Evolutionary conservation across 2,113 vertebrate species (phyloP).

Genomic region (Pseudopodoces humilis): DNA sequence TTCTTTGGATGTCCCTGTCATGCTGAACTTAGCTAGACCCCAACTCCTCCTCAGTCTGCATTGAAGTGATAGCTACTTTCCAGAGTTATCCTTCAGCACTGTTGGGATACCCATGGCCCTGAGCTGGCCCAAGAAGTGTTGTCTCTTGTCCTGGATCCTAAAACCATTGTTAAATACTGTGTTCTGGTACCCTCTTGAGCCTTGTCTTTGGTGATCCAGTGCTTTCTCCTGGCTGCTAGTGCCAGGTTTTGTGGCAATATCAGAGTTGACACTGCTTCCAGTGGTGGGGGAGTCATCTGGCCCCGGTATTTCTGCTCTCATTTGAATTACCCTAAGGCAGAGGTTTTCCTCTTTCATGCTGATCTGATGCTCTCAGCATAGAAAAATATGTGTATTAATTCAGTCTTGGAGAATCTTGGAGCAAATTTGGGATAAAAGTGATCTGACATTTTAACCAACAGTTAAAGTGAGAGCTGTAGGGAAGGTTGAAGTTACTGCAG

Average conservation of each 20-base stretch:
- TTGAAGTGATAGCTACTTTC: not conserved
- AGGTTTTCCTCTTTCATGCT: not conserved
- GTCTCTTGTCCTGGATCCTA: not conserved
- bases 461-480: not conserved
- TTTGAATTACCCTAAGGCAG: not conserved
- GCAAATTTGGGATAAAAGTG: not conserved
- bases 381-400: not conserved
- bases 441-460: not conserved
- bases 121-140: not conserved
- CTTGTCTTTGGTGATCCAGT: not conserved
- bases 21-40: not conserved
- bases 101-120: fast-evolving
- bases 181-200: not conserved
- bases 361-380: not conserved
- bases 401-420: not conserved
- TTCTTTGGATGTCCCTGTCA: not conserved
- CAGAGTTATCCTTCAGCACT: not conserved
- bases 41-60: fast-evolving
- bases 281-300: not conserved
- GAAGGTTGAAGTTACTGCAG: not conserved
- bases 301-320: not conserved
- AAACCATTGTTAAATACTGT: not conserved
- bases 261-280: not conserved
- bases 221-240: not conserved
- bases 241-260: not conserved